A percentile compares a stretch with the other conserved stretches of the same genome.
These are phyloP conservation scores for Arbacia lixula DNA, from an alignment of 53 echinoderm and acorn worm genomes.

Conservation along the genomic window DNA sequence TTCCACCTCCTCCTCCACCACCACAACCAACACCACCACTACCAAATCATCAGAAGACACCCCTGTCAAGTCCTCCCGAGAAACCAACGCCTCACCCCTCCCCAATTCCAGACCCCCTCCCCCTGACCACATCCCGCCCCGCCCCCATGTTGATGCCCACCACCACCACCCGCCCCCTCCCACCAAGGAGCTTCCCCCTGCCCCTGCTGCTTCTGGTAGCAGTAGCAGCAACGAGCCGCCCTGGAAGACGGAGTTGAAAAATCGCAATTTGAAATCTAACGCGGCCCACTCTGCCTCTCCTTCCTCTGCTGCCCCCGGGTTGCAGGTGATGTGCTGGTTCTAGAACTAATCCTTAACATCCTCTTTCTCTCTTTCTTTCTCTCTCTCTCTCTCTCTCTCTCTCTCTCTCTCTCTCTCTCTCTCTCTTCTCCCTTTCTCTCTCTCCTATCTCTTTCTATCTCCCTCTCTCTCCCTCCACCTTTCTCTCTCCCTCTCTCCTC, in stretches of 20 bases:
- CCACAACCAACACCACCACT: conserved; percentile 16
- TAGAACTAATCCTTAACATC: not conserved
- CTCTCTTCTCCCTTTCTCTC: too few relatives aligned
- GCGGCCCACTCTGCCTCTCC: not conserved
- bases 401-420: too few relatives aligned
- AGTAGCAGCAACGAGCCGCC: conserved; percentile 35
- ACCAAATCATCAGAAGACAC: not conserved
- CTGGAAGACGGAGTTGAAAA: conserved; percentile 57
- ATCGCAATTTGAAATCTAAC: conserved; percentile 33
- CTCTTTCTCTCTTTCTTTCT: not conserved
- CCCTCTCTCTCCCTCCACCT: too few relatives aligned
- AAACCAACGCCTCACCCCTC: not conserved
- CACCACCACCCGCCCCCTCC: not conserved
- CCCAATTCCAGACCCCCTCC: conserved; percentile 12
- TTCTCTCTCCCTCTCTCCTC: too few relatives aligned
- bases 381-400: not conserved
- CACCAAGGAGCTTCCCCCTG: not conserved
- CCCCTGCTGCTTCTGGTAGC: not conserved
- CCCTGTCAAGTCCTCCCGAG: not conserved
- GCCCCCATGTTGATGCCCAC: not conserved
- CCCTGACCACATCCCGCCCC: conserved; percentile 27
- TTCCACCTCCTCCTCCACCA: not conserved
- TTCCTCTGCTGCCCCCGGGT: not conserved
- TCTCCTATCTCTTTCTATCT: too few relatives aligned
- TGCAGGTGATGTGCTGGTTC: conserved; percentile 32